These are phyloP conservation scores for Diaphora mendica DNA, from an alignment of 2,888 invertebrate genomes.

Conservation along the genomic window DNA sequence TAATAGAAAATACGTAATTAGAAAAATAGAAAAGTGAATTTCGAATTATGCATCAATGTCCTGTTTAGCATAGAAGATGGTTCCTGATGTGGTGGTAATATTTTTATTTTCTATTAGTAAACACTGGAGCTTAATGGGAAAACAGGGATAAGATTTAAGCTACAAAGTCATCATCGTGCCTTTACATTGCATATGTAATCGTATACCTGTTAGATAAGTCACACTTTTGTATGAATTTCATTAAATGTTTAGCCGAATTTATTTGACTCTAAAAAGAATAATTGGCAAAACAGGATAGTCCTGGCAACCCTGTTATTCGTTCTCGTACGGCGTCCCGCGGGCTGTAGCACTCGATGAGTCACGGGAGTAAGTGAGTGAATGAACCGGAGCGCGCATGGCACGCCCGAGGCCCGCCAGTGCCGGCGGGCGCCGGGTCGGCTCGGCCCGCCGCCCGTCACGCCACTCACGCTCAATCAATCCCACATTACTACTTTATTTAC, in stretches of 20 bases:
- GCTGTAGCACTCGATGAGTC: conserved; percentile 45
- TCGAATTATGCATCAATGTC: too few species aligned
- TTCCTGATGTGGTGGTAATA: too few species aligned
- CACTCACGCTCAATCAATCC: conserved; percentile 45
- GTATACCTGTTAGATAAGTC: neutral
- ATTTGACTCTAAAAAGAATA: neutral
- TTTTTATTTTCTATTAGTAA: too few species aligned
- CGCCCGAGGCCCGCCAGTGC: conserved; percentile 13
- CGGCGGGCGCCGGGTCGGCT: conserved; percentile 14
- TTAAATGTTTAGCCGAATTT: neutral
- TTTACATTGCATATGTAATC: neutral
- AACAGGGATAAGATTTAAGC: too few species aligned
- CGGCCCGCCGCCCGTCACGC: conserved; percentile 15
- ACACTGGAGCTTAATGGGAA: too few species aligned
- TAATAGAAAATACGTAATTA: too few species aligned
- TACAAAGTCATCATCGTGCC: too few species aligned
- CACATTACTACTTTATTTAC: conserved; percentile 52
- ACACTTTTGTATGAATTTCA: neutral
- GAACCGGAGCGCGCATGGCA: conserved; percentile 32
- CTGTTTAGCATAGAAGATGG: neutral
- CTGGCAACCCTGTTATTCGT: conserved; percentile 31
- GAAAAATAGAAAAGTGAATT: too few species aligned
- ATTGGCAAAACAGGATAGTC: neutral
- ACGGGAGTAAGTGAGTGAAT: conserved; percentile 46
- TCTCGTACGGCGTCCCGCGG: conserved; percentile 47